These are phyloP conservation scores for Gryllus longicercus DNA, from an alignment of 2,888 invertebrate species.

Conservation along the genomic window DNA sequence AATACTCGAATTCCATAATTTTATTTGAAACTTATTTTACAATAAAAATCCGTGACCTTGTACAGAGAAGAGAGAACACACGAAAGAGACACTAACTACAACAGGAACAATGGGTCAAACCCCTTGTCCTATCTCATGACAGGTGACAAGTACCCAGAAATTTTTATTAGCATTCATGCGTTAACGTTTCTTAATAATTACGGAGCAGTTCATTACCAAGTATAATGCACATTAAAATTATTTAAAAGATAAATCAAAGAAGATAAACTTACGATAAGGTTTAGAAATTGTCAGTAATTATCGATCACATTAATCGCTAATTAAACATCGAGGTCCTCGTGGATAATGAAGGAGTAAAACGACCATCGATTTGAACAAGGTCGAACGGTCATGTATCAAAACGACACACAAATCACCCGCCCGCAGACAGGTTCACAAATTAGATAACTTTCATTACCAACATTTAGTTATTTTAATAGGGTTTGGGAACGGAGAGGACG, in stretches of 20 bases:
- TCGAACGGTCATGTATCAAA: slow-evolving; percentile 23
- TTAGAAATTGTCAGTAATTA: slow-evolving; percentile 26
- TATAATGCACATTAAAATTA: slow-evolving; percentile 21
- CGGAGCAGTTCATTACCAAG: neutral
- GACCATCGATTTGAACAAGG: neutral
- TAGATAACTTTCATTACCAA: slow-evolving; percentile 18
- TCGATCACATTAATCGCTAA: slow-evolving; percentile 25
- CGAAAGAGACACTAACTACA: too few relatives aligned
- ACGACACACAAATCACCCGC: slow-evolving; percentile 27
- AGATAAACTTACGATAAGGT: neutral
- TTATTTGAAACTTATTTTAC: too few relatives aligned
- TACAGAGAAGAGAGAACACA: too few relatives aligned
- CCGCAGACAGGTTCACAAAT: slow-evolving; percentile 26
- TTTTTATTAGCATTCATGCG: too few relatives aligned
- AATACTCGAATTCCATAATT: too few relatives aligned
- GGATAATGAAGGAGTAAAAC: neutral
- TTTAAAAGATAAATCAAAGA: slow-evolving; percentile 25
- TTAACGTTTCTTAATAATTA: neutral
- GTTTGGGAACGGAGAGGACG: too few relatives aligned
- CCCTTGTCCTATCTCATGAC: too few relatives aligned
- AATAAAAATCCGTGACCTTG: too few relatives aligned
- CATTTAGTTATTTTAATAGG: neutral
- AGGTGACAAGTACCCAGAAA: too few relatives aligned
- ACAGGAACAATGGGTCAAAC: too few relatives aligned
- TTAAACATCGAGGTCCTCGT: slow-evolving; percentile 6